phyloP scores from a whole-genome alignment of 2,113 vertebrate genomes.

The Riparia riparia region DNA sequence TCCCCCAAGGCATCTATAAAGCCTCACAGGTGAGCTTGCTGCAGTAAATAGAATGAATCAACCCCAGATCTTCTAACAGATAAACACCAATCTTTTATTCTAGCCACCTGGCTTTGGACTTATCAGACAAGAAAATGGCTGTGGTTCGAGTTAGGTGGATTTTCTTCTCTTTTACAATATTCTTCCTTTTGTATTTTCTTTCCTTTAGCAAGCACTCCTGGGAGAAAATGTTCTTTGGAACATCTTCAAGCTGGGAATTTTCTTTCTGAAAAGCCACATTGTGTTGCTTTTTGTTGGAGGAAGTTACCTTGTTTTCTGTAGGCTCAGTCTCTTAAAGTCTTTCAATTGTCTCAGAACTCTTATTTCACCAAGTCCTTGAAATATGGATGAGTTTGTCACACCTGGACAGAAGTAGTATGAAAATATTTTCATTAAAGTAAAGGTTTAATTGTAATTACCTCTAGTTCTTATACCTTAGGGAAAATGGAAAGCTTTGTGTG shows the following conservation, averaged over 20 bases:
- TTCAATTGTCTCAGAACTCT: neutral
- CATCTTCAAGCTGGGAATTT: neutral
- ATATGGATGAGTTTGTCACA: neutral
- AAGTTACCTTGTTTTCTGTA: neutral
- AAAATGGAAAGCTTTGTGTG: neutral
- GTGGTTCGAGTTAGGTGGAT: constrained; percentile 35
- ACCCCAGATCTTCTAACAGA: constrained; percentile 75
- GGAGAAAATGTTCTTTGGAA: neutral
- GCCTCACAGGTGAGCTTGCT: constrained; percentile 79
- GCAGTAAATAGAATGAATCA: constrained; percentile 79
- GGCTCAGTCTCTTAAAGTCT: neutral
- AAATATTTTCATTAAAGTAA: neutral
- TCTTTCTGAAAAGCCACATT: neutral
- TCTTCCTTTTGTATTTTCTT: constrained; percentile 43
- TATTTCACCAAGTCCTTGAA: neutral
- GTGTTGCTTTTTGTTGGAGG: neutral
- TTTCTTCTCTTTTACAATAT: constrained; percentile 4
- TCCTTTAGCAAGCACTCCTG: neutral
- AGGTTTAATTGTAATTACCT: neutral
- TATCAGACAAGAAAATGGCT: constrained; percentile 38
- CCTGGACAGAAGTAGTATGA: neutral
- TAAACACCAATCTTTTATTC: constrained; percentile 80
- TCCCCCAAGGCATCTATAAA: constrained; percentile 79
- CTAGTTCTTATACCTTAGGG: neutral
- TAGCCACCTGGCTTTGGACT: constrained; percentile 68